A percentile compares a stretch with the other conserved stretches of the same genome.
These are phyloP conservation scores for Lithophane socia DNA, from an alignment of 2,888 invertebrate genomes.

Conservation along the genomic window DNA sequence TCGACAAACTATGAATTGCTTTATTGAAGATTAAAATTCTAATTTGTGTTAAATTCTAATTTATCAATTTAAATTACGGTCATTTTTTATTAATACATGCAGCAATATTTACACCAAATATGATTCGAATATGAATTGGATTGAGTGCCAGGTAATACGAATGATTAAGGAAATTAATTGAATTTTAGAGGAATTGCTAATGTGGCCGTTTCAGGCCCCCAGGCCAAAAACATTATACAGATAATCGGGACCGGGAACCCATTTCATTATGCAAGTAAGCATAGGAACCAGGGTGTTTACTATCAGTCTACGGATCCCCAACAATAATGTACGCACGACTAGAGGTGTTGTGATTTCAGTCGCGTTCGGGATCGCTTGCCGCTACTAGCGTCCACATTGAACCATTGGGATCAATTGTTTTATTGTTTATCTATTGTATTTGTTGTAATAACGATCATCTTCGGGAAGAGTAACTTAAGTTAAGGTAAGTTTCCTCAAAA, in stretches of 20 bases:
- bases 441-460: neutral
- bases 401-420: neutral
- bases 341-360: slow-evolving; percentile 64
- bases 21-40: too few relatives aligned
- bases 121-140: too few relatives aligned
- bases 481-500: slow-evolving; percentile 8
- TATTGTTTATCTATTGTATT: slow-evolving; percentile 1
- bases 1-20: too few relatives aligned
- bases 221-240: too few relatives aligned
- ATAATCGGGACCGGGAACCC: neutral
- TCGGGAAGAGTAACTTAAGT: neutral
- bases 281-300: slow-evolving; percentile 7
- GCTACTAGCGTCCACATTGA: slow-evolving; percentile 18
- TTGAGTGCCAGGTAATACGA: too few relatives aligned
- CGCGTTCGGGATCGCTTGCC: slow-evolving; percentile 50
- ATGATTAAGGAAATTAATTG: too few relatives aligned
- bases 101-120: too few relatives aligned
- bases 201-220: too few relatives aligned
- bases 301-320: slow-evolving; percentile 11
- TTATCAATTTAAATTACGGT: too few relatives aligned
- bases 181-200: too few relatives aligned
- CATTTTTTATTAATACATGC: too few relatives aligned
- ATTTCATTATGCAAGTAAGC: neutral
- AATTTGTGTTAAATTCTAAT: too few relatives aligned
- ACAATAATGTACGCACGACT: slow-evolving; percentile 54